Evolutionary conservation across 2,113 vertebrate species (phyloP), one percentile per base, ranked within the genome.

Genomic region (Monopterus albus): DNA sequence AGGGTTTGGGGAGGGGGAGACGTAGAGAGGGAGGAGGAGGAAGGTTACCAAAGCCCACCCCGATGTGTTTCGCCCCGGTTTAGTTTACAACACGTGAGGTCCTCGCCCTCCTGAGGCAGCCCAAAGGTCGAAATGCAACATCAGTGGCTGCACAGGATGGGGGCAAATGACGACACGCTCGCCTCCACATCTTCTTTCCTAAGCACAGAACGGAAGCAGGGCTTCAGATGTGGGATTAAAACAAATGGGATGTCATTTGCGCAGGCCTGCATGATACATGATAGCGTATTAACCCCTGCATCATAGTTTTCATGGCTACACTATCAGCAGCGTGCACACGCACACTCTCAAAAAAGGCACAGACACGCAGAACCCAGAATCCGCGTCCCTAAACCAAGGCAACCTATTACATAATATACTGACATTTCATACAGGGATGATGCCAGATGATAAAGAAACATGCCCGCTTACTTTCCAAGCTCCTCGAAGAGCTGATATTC

Each of bases 401-500:
- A 75, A 82, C 73, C 75, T 63, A 50, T 91, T 88, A 81, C 85
- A 81, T 89, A 87, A 89, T 71, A 47, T 31, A 35, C 53, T 75
- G 84, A 72, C 68, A 88, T 83, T 83, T 87, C 62, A 71, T 46
- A 64, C 62, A 84, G 43, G 68, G 59, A 79, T 73, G 65, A 72
- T 79, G 47, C 62, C 45, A 53, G 23, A 68, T 80, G 66, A 88
- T 75, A 21, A 49, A 40, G 42, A 56, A 58, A 39, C 42, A 60
- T 64, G 60, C 40, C 46, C 42, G 52, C 97, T 96, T 96, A 98
- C 97, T 98, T 98, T 64, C 97, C 97, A 71, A 98, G 96, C 95
- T 98, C 97, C 90, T 98, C 97, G 90, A 96, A 97, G 57, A 98
- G 96, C 95, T 98, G 96, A 69, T 98, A 98, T 91, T 98, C 97